Conservation (phyloP, 2,113 vertebrate species). For the Sebastes schlegelii region DNA sequence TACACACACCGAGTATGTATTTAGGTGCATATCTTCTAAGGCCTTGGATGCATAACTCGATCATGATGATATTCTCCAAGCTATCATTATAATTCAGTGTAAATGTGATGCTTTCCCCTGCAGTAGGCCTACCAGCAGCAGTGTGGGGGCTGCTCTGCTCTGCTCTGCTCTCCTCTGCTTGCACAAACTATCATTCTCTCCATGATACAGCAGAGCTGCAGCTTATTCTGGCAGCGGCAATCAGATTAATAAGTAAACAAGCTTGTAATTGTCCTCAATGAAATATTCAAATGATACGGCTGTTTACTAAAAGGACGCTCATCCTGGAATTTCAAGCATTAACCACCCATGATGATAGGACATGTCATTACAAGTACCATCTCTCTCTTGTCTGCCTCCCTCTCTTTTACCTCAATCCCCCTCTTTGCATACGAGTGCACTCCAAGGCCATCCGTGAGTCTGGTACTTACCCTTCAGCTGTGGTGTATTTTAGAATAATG, state of each 20-base stretch:
- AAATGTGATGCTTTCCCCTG: conserved; percentile 52
- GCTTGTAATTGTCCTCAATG: conserved; percentile 70
- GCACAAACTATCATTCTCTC: conserved; percentile 45
- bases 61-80: conserved; percentile 45
- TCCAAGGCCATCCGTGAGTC: not conserved
- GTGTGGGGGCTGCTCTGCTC: conserved; percentile 61
- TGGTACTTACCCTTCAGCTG: not conserved
- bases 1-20: not conserved
- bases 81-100: conserved; percentile 59
- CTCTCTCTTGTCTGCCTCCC: not conserved
- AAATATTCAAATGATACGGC: conserved; percentile 75
- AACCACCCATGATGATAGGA: conserved; percentile 62
- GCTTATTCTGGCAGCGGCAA: conserved; percentile 63
- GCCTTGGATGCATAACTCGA: conserved; percentile 34
- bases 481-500: conserved; percentile 20
- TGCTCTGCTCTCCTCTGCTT: conserved; percentile 34
- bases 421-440: not conserved
- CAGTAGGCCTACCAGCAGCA: conserved; percentile 57
- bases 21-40: not conserved
- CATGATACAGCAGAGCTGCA: conserved; percentile 43
- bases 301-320: conserved; percentile 74
- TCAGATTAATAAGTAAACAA: conserved; percentile 77
- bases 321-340: conserved; percentile 59
- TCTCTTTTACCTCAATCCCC: not conserved
- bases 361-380: conserved; percentile 57